phyloP scores from a whole-genome alignment of 2,113 vertebrate genomes.

The Parus major region DNA sequence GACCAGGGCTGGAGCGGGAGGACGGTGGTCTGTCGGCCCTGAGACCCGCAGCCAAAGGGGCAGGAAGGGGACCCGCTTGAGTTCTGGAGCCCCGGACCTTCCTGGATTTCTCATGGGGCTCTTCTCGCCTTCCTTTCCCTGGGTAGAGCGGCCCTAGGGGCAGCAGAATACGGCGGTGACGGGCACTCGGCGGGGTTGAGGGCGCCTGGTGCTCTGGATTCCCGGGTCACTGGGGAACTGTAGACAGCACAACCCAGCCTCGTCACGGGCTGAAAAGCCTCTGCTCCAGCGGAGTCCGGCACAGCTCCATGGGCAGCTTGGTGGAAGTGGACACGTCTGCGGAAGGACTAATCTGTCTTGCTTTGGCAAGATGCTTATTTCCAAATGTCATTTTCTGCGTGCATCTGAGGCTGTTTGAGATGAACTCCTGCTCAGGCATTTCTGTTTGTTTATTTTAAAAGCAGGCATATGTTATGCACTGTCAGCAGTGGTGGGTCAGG shows the following conservation, averaged over 20 bases:
- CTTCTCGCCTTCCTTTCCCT: fast-evolving
- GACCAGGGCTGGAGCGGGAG: not conserved
- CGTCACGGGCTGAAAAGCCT: not conserved
- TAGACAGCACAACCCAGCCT: not conserved
- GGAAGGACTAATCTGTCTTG: not conserved
- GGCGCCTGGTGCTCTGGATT: not conserved
- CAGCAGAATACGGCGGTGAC: not conserved
- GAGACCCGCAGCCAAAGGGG: not conserved
- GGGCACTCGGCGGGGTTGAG: not conserved
- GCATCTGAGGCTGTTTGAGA: not conserved
- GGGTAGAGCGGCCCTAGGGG: not conserved
- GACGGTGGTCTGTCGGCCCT: not conserved
- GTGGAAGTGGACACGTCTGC: not conserved
- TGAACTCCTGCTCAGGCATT: not conserved
- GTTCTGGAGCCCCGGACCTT: not conserved
- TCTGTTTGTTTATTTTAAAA: not conserved
- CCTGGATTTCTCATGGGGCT: not conserved
- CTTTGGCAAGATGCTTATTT: not conserved
- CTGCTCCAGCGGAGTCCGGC: not conserved
- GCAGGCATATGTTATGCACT: not conserved
- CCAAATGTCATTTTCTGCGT: not conserved
- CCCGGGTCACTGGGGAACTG: not conserved
- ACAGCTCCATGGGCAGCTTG: not conserved
- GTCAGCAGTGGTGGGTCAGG: not conserved
- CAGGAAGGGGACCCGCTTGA: not conserved